Evolutionary conservation across 2,797 vertebrate species (phyloP), one percentile per base, ranked within the genome.

Genomic region (Pseudochromis fuscus): DNA sequence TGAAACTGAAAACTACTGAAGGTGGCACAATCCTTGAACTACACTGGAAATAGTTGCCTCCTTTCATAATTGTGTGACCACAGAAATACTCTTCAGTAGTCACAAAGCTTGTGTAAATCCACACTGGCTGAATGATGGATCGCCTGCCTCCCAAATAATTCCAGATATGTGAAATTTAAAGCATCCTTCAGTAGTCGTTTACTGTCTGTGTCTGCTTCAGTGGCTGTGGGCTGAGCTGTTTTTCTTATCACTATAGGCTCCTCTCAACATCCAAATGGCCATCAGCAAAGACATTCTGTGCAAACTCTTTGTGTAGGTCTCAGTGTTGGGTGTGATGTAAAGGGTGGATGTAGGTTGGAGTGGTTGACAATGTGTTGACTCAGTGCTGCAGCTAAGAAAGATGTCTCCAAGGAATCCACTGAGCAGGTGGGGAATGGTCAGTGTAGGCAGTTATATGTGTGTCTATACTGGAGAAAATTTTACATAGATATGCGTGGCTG

Each of bases 341-440:
- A 62, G 60, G 40, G 33, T 31, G 37, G 60, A 61, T 64, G 19
- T 18, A n/a, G 69, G 71, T 56, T 70, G 58, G 50, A 72, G 52
- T 70, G 65, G 66, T 40, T 74, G 84, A 85, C 77, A 75, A n/a
- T 68, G 21, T 77, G 83, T 90, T 70, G 69, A 85, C 77, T 83
- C 67, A 82, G 44, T 38, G 76, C 67, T 66, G 77, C 71, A 66
- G 64, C 69, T 67, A 19, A 75, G 52, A 72, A 45, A 66, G 68
- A 56, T 60, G 38, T 77, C 67, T 79, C 70, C 15, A 19, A 80
- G 72, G 79, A 81, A 55, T 66, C 19, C 60, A 24, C 42, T 2
- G 37, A 66, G 74, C 77, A 81, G 74, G 82, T 81, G 75, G 51
- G 55, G 42, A 65, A 78, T 49, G 57, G 55, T 64, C 66, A 72